phyloP scores from a whole-genome alignment of 2,888 invertebrate species.

The Periphyllus acericola region DNA sequence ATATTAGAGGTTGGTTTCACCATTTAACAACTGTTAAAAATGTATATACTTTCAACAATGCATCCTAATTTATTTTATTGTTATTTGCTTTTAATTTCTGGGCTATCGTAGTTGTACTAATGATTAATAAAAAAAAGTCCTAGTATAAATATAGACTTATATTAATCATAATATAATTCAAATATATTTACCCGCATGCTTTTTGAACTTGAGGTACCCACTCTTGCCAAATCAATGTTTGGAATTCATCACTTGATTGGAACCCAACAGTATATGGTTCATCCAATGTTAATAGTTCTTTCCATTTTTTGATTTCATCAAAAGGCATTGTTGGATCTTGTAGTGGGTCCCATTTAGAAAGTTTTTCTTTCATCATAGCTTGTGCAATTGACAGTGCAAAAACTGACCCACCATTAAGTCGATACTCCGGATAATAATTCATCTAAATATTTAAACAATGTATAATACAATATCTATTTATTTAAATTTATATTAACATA shows the following conservation, averaged over 20 bases:
- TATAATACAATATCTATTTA: constrained; percentile 13
- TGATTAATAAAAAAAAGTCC: no score
- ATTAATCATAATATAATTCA: neutral
- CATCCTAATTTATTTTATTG: neutral
- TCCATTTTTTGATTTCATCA: constrained; percentile 78
- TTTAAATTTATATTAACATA: constrained; percentile 64
- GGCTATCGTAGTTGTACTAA: no score
- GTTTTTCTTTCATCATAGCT: constrained; percentile 80
- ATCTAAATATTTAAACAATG: constrained; percentile 67
- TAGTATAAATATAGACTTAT: neutral
- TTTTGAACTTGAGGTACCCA: constrained; percentile 86
- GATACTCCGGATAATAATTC: constrained; percentile 80
- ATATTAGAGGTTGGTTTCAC: no score
- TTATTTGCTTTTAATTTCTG: no score
- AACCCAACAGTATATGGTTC: constrained; percentile 66
- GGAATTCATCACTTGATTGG: constrained; percentile 76
- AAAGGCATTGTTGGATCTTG: constrained; percentile 75
- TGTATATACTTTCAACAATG: neutral
- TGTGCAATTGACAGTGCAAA: constrained; percentile 86
- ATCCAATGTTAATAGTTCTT: constrained; percentile 71
- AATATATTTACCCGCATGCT: constrained; percentile 75
- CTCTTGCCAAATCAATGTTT: constrained; percentile 87
- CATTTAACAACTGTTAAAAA: no score
- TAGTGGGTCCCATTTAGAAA: constrained; percentile 84
- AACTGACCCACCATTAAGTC: constrained; percentile 83